phyloP scores from a whole-genome alignment of 2,888 invertebrate species.

The Stenodera caucasica region DNA sequence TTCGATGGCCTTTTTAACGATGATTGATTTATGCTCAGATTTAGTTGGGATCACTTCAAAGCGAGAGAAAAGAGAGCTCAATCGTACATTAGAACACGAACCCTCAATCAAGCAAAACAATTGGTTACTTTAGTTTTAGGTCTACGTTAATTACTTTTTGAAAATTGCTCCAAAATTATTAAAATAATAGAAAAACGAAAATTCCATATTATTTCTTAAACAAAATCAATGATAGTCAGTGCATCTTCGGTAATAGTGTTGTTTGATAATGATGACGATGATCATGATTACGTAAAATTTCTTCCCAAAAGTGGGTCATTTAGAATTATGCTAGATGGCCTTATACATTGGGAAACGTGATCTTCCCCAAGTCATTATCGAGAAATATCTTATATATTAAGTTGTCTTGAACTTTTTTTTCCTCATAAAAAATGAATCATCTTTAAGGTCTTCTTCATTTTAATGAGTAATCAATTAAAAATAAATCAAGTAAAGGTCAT shows the following conservation, averaged over 20 bases:
- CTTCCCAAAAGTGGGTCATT: slow-evolving; percentile 4
- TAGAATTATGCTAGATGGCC: slow-evolving; percentile 4
- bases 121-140: too few relatives aligned
- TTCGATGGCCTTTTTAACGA: background rate
- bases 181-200: too few relatives aligned
- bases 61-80: too few relatives aligned
- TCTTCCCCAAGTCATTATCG: background rate
- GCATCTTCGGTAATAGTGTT: background rate
- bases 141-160: too few relatives aligned
- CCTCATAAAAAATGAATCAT: too few relatives aligned
- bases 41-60: background rate
- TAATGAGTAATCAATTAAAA: too few relatives aligned
- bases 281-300: background rate
- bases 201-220: background rate
- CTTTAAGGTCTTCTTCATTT: background rate
- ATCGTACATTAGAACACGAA: too few relatives aligned
- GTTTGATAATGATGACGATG: background rate
- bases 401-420: background rate
- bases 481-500: too few relatives aligned
- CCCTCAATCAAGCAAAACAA: too few relatives aligned
- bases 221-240: background rate
- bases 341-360: slow-evolving; percentile 1
- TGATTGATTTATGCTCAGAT: slow-evolving; percentile 1
- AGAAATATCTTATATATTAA: background rate
- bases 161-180: too few relatives aligned